Evolutionary conservation across 2,113 vertebrate genomes (phyloP).

Genomic region (Platysteira castanea): DNA sequence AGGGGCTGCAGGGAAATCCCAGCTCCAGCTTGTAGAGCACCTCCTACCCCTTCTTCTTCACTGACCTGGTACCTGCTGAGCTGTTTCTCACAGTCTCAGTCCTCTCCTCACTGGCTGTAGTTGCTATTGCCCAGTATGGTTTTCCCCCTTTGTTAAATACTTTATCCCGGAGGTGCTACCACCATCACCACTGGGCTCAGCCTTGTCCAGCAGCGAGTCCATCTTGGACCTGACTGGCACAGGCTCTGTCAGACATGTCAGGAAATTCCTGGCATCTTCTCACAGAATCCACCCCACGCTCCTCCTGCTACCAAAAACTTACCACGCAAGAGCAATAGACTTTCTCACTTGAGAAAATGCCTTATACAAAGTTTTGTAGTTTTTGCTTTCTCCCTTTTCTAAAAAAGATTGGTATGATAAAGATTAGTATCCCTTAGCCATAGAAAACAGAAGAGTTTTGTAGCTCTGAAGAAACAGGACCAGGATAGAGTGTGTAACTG

Average conservation of each 20-base stretch:
- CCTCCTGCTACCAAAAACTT: neutral
- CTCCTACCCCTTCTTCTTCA: neutral
- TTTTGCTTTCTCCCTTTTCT: neutral
- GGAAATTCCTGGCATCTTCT: neutral
- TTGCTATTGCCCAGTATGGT: neutral
- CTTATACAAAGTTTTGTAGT: neutral
- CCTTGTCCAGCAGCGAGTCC: neutral
- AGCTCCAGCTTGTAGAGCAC: fast-evolving
- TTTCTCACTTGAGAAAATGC: neutral
- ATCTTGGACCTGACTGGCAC: neutral
- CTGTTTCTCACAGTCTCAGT: neutral
- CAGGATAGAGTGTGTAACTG: neutral
- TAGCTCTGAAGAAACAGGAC: neutral
- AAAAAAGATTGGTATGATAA: neutral
- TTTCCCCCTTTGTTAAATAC: neutral
- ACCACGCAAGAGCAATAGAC: neutral
- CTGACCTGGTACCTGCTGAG: neutral
- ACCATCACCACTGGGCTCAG: neutral
- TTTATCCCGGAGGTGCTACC: neutral
- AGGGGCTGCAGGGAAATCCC: fast-evolving
- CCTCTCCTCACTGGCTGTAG: neutral
- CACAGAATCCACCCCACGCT: neutral
- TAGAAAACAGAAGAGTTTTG: neutral
- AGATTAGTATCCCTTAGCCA: neutral
- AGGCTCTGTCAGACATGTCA: neutral